phyloP scores from a whole-genome alignment of 2,888 invertebrate species.

The Eucriotettix oculatus region DNA sequence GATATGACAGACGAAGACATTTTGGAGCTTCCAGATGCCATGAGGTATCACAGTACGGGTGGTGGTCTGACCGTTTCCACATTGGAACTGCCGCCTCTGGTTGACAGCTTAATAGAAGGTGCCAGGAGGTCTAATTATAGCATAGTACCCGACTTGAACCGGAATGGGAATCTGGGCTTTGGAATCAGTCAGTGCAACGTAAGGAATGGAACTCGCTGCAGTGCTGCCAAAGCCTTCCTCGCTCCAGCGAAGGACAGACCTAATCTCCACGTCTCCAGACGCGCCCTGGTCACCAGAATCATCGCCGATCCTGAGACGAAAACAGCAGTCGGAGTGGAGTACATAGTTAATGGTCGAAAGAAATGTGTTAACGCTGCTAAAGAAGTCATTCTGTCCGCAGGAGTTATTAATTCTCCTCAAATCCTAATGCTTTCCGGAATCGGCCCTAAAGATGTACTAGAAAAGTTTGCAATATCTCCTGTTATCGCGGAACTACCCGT shows the following conservation, averaged over 20 bases:
- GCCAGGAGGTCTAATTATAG: too few relatives aligned
- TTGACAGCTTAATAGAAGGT: too few relatives aligned
- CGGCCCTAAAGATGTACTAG: slow-evolving; percentile 26
- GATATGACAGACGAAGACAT: not conserved
- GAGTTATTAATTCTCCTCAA: slow-evolving; percentile 40
- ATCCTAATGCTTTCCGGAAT: slow-evolving; percentile 43
- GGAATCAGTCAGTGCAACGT: slow-evolving; percentile 32
- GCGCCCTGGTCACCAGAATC: slow-evolving; percentile 42
- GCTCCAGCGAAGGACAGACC: slow-evolving; percentile 37
- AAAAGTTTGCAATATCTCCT: slow-evolving; percentile 20
- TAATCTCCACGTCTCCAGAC: slow-evolving; percentile 50
- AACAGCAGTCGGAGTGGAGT: slow-evolving; percentile 50
- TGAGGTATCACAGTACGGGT: not conserved
- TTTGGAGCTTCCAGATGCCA: not conserved
- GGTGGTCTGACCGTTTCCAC: not conserved
- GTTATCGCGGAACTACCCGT: slow-evolving; percentile 16
- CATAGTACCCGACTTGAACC: too few relatives aligned
- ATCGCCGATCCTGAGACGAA: slow-evolving; percentile 44
- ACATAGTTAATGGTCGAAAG: slow-evolving; percentile 31
- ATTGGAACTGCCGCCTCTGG: too few relatives aligned
- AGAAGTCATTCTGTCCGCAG: slow-evolving; percentile 34
- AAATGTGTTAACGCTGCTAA: slow-evolving; percentile 22
- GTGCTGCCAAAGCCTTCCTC: slow-evolving; percentile 46
- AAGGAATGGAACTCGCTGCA: slow-evolving; percentile 25
- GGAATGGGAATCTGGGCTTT: too few relatives aligned